Evolutionary conservation across 2,888 invertebrate species (phyloP).

Genomic region (Nowickia ferox): DNA sequence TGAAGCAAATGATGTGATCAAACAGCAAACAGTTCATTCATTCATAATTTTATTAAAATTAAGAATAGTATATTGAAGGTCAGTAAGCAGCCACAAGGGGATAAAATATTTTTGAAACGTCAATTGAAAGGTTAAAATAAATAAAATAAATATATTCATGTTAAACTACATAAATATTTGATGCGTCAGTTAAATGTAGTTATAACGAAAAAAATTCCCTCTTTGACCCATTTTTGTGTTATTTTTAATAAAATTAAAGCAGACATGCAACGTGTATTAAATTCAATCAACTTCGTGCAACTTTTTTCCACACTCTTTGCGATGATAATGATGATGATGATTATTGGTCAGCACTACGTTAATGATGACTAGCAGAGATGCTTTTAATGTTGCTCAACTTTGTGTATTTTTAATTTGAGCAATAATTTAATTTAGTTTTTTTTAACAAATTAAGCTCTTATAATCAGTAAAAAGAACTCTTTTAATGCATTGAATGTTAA

Average conservation of each 20-base stretch:
- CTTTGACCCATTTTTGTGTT: slow-evolving; percentile 27
- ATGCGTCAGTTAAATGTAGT: slow-evolving; percentile 39
- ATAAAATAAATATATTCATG: background rate
- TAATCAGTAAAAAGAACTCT: slow-evolving; percentile 5
- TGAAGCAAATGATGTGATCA: slow-evolving; percentile 30
- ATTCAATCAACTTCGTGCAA: slow-evolving; percentile 36
- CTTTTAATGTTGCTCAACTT: slow-evolving; percentile 17
- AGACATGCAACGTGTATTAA: slow-evolving; percentile 51
- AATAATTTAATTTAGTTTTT: slow-evolving; percentile 59
- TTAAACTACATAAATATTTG: slow-evolving; percentile 30
- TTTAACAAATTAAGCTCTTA: slow-evolving; percentile 45
- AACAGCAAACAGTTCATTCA: slow-evolving; percentile 39
- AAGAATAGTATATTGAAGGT: slow-evolving; percentile 56
- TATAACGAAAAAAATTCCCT: background rate
- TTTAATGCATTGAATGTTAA: slow-evolving; percentile 50
- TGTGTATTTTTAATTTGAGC: slow-evolving; percentile 31
- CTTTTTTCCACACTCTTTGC: slow-evolving; percentile 16
- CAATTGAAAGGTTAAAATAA: slow-evolving; percentile 71
- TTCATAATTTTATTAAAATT: slow-evolving; percentile 49
- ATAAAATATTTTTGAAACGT: slow-evolving; percentile 54
- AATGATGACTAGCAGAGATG: slow-evolving; percentile 7
- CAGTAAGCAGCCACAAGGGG: slow-evolving; percentile 37
- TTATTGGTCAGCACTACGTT: slow-evolving; percentile 6
- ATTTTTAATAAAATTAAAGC: slow-evolving; percentile 26
- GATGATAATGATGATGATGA: background rate